Percentiles rank a stretch among this genome's conserved stretches.
These are phyloP conservation scores for Lasiommata megera DNA, from an alignment of 2,888 invertebrate species.

Conservation along the genomic window DNA sequence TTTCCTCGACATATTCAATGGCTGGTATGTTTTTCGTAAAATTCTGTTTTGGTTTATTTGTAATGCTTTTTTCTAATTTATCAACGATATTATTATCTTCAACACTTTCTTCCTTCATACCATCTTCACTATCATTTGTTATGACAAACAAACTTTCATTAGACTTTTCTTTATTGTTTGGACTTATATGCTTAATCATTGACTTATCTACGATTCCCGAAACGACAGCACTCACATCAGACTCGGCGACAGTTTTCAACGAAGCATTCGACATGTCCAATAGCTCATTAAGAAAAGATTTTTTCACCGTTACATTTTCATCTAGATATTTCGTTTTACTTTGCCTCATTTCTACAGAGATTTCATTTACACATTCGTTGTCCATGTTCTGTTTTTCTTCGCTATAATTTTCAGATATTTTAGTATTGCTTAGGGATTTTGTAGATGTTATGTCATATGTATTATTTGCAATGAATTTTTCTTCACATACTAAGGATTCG, in stretches of 20 bases:
- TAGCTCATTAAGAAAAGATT: constrained; percentile 47
- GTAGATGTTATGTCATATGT: neutral
- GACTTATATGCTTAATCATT: constrained; percentile 8
- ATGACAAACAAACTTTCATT: constrained; percentile 45
- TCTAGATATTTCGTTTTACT: neutral
- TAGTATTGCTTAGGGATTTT: neutral
- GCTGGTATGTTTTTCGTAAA: constrained; percentile 17
- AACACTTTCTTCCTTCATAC: neutral
- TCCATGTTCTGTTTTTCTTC: neutral
- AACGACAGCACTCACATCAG: neutral
- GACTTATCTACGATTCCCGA: neutral
- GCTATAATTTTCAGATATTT: neutral
- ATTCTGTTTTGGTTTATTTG: neutral
- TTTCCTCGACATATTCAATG: constrained; percentile 33
- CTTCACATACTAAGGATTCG: neutral
- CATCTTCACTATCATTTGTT: constrained; percentile 24
- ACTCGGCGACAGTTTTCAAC: constrained; percentile 5
- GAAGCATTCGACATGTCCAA: constrained; percentile 50
- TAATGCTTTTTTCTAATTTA: neutral
- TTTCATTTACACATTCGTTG: neutral
- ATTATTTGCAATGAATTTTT: neutral
- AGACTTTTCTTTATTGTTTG: constrained; percentile 30
- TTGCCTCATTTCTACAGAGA: neutral
- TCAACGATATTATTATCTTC: neutral
- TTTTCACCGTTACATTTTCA: constrained; percentile 29